Base-by-base conservation (phyloP, 2,888 invertebrate genomes). In the Craniophora ligustri region DNA sequence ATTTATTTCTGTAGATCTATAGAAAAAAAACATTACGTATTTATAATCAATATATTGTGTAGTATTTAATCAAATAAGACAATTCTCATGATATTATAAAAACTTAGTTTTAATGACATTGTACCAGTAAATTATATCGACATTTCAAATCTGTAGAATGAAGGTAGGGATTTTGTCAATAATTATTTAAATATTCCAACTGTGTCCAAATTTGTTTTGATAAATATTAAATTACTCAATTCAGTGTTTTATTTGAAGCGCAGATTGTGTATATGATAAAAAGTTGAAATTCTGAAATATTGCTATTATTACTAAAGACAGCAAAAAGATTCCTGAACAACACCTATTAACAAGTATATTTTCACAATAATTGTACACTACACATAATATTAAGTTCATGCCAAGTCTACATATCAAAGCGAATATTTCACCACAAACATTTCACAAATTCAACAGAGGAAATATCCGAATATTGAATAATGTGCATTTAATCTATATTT, bases 311-410 rank as follows among this genome's bases (percentile, higher is more conserved):
- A 45, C 34, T 21, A 47, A 42, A 35, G 49, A 60, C 35, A 48
- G 63, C 47, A 68, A 63, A 35, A 44, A 41, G 34, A 50, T 68
- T 54, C 44, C 36, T 58, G 32, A 72, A 70, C 53, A 65, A 68
- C 51, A 60, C 41, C 54, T 72, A 64, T 55, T 54, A 68, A 55
- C 64, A 65, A 72, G 60, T 60, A 58, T 64, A 64, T 60, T 72
- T 63, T 68, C 69, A 68, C 56, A 68, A 51, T 60, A 57, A 68
- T 68, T 72, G 69, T 70, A 68, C 51, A 64, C 56, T 64, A 64
- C 51, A 39, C 39, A 42, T 54, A 35, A 45, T 40, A 61, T 51
- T 42, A 58, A 31, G 19, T 47, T 55, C 41, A 41, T 45, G 49
- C 48, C 45, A 59, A 58, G 15, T 51, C 47, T 36, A 36, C 53